phyloP scores from a whole-genome alignment of 1,140 invertebrate species.

The Zaprionus inermis region DNA sequence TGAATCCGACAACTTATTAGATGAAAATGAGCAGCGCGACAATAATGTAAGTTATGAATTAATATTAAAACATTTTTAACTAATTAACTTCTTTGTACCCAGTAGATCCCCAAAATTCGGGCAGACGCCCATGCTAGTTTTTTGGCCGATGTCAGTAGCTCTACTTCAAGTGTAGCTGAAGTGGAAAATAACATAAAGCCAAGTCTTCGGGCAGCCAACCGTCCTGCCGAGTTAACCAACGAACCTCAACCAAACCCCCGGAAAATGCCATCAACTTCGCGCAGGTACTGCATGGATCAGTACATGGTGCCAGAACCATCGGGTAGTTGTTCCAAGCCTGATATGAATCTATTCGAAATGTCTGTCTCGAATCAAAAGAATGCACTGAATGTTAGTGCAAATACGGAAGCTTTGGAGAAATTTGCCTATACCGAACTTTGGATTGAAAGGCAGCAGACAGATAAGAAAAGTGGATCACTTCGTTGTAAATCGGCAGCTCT shows the following conservation, averaged over 20 bases:
- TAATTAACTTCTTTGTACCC: not conserved
- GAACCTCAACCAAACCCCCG: not conserved
- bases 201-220: not conserved
- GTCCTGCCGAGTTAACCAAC: not conserved
- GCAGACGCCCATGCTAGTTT: not conserved
- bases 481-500: slow-evolving; percentile 20
- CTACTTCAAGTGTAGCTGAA: not conserved
- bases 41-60: not conserved
- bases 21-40: not conserved
- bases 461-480: slow-evolving; percentile 1
- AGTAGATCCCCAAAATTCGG: not conserved
- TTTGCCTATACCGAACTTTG: slow-evolving; percentile 55
- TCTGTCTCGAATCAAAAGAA: not conserved
- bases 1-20: not conserved
- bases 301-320: slow-evolving; percentile 7
- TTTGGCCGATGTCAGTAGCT: not conserved
- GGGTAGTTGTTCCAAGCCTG: not conserved
- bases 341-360: slow-evolving; percentile 31
- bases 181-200: not conserved
- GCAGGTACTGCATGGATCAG: not conserved
- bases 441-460: slow-evolving; percentile 42
- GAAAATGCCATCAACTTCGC: not conserved
- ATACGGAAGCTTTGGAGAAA: slow-evolving; percentile 28
- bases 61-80: not conserved
- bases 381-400: not conserved